Conservation (phyloP, 2,888 invertebrate genomes). For the Bibio marci region DNA sequence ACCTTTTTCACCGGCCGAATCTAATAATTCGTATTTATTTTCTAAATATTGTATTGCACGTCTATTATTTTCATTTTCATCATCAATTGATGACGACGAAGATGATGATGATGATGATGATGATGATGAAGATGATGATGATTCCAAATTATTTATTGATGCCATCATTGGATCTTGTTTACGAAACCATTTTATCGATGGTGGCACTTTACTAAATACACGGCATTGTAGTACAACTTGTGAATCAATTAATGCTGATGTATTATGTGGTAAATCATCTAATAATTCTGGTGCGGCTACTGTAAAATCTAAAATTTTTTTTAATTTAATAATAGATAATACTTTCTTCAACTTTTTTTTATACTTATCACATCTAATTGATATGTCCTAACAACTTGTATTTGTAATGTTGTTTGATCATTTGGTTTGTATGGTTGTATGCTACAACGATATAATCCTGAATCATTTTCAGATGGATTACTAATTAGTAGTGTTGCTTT, state of each 20-base stretch:
- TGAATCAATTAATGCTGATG: constrained; percentile 15
- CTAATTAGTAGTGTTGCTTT: constrained; percentile 18
- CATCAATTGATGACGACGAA: background rate
- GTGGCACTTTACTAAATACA: constrained; percentile 23
- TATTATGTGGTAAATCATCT: constrained; percentile 20
- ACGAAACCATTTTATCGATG: constrained; percentile 26
- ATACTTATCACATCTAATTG: constrained; percentile 25
- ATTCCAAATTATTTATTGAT: too few species aligned
- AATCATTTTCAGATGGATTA: constrained; percentile 24
- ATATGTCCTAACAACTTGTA: constrained; percentile 24
- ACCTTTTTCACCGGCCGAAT: constrained; percentile 20
- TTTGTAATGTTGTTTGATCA: constrained; percentile 17
- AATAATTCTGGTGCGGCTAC: constrained; percentile 21
- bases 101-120: background rate
- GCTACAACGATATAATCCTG: constrained; percentile 26
- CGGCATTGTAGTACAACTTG: constrained; percentile 25
- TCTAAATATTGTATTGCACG: constrained; percentile 19
- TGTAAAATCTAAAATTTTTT: constrained; percentile 16
- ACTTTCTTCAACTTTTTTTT: constrained; percentile 4
- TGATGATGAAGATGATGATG: background rate
- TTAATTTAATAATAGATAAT: constrained; percentile 1
- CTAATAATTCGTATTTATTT: constrained; percentile 21
- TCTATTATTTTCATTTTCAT: constrained; percentile 8
- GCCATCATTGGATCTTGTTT: constrained; percentile 10
- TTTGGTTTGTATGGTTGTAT: constrained; percentile 20